Evolutionary conservation across 2,888 invertebrate genomes (phyloP), one percentile per base, ranked within the genome.

Genomic region (Zootermopsis nevadensis): DNA sequence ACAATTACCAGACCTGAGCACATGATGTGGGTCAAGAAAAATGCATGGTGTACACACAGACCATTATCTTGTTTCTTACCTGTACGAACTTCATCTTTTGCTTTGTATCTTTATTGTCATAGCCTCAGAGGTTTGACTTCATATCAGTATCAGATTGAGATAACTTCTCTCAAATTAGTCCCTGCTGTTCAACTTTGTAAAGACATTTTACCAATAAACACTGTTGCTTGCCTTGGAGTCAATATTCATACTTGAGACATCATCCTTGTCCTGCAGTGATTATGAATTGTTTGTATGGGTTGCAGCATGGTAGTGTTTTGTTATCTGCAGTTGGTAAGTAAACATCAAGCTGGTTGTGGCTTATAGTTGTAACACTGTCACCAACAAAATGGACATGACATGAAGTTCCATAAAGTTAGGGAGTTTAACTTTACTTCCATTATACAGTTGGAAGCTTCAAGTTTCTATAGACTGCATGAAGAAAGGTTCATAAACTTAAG

Each of bases 301-400:
- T 60, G 60, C 60, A 60, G 60, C 60, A 60, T 27, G 60, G 60
- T 60, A 60, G n/a, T 27, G 60, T 60, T 60, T 27, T 60, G 60
- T 60, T n/a, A 60, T 60, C 60, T 27, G 60, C 60, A 60, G 60
- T n/a, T 60, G 60, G 60, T 60, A 60, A 60, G 60, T 60, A 60
- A 60, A 60, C 27, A n/a, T 8, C 6, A 4, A 24, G n/a, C n/a
- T 60, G 60, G n/a, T 60, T 60, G n/a, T 60, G n/a, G 60, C 60
- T 60, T 60, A 27, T 60, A 60, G 60, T n/a, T 27, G 7, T 60
- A 60, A 60, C 60, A 24, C 27, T 60, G 60, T 60, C 60, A 60
- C 60, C n/a, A 60, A 60, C 60, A 27, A 27, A 60, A 60, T 60
- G 60, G n/a, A 60, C 27, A 60, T 48, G 48, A 48, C 48, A 48